Percentiles rank a stretch among this genome's conserved stretches.
These are phyloP conservation scores for Molossus molossus DNA, from an alignment of 2,797 vertebrate species.

Conservation along the genomic window DNA sequence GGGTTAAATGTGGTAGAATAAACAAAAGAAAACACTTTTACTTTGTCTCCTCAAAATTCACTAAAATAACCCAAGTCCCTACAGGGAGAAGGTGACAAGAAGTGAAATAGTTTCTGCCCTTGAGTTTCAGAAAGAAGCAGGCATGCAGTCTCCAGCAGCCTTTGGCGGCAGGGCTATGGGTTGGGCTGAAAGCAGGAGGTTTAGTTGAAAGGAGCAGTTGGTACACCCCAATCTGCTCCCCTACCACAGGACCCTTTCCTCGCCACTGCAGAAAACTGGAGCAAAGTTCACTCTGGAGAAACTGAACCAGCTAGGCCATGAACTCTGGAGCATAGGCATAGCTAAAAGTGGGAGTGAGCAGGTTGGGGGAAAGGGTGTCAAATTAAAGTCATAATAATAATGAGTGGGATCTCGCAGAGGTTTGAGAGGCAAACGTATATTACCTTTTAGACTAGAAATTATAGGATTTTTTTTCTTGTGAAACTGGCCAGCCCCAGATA, in stretches of 20 bases:
- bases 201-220: neutral
- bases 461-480: neutral
- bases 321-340: neutral
- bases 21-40: neutral
- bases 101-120: neutral
- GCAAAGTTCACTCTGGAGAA: neutral
- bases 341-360: neutral
- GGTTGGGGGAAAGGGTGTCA: neutral
- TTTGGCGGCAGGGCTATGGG: neutral
- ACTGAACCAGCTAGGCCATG: neutral
- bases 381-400: conserved; percentile 39
- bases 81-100: neutral
- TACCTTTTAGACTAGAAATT: neutral
- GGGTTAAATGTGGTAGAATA: neutral
- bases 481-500: neutral
- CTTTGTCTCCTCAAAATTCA: neutral
- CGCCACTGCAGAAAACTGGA: neutral
- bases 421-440: neutral
- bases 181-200: neutral
- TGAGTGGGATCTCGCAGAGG: neutral
- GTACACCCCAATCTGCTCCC: neutral
- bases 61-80: neutral
- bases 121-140: neutral
- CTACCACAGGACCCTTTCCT: neutral
- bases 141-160: neutral